phyloP scores from a whole-genome alignment of 2,113 vertebrate species.

The Rhadina sibilatrix region DNA sequence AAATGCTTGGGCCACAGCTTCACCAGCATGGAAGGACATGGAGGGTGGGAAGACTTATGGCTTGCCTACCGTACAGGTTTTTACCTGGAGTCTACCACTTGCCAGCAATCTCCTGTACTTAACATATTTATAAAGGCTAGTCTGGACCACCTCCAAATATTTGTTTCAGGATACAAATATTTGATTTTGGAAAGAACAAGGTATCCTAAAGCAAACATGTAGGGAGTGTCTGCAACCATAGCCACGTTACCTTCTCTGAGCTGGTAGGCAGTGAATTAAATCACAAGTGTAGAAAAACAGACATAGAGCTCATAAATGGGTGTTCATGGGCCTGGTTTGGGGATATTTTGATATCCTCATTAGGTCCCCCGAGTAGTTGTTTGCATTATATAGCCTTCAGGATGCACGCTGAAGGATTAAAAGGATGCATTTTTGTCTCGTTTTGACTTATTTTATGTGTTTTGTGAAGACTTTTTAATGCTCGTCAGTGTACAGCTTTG shows the following conservation, averaged over 20 bases:
- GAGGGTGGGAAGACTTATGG: not conserved
- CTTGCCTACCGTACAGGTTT: not conserved
- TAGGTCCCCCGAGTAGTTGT: not conserved
- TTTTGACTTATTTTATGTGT: not conserved
- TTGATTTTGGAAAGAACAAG: slow-evolving; percentile 48
- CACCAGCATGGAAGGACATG: not conserved
- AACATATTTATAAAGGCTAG: not conserved
- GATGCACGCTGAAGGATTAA: not conserved
- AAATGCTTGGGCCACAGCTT: not conserved
- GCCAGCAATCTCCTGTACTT: not conserved
- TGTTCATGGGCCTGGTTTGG: not conserved
- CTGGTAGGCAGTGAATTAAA: not conserved
- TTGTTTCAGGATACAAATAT: slow-evolving; percentile 62
- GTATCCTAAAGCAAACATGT: slow-evolving; percentile 30
- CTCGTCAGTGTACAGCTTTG: not conserved
- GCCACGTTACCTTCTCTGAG: not conserved
- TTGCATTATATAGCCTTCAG: not conserved
- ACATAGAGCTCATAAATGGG: not conserved
- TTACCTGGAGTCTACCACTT: not conserved
- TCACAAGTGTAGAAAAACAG: not conserved
- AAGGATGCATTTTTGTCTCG: not conserved
- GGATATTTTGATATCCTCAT: not conserved
- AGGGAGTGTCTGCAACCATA: slow-evolving; percentile 2
- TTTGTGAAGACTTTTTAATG: not conserved
- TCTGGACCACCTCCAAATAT: slow-evolving; percentile 24